A percentile compares a stretch with the other conserved stretches of the same genome.
These are phyloP conservation scores for Brachionus plicatilis DNA, from an alignment of 1,140 invertebrate genomes.

Conservation along the genomic window DNA sequence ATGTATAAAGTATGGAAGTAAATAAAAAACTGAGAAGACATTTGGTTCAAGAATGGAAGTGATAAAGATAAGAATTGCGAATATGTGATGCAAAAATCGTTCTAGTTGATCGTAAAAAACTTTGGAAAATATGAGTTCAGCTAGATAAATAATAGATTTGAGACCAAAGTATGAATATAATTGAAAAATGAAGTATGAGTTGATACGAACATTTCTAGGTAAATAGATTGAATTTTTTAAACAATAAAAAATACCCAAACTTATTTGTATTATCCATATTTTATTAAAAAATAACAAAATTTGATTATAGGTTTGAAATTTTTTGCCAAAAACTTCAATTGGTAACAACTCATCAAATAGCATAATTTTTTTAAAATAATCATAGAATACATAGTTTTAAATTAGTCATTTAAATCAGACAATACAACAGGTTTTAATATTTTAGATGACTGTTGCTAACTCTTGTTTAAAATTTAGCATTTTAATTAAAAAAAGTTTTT, in stretches of 20 bases:
- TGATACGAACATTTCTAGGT: neutral
- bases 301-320: neutral
- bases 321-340: neutral
- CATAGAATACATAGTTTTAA: neutral
- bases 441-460: neutral
- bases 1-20: neutral
- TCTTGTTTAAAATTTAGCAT: neutral
- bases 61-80: neutral
- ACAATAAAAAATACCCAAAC: neutral
- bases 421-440: neutral
- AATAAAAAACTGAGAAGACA: neutral
- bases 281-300: neutral
- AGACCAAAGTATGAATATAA: conserved; percentile 1
- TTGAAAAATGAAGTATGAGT: neutral
- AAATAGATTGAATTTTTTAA: neutral
- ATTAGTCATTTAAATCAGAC: neutral
- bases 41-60: neutral
- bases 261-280: neutral
- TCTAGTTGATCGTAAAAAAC: neutral
- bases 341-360: neutral
- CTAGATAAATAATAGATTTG: neutral
- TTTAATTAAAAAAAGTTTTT: neutral
- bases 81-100: neutral
- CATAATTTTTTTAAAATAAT: neutral
- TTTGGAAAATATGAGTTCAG: neutral